Evolutionary conservation across 2,888 invertebrate genomes (phyloP).

Genomic region (Tipula confusa): DNA sequence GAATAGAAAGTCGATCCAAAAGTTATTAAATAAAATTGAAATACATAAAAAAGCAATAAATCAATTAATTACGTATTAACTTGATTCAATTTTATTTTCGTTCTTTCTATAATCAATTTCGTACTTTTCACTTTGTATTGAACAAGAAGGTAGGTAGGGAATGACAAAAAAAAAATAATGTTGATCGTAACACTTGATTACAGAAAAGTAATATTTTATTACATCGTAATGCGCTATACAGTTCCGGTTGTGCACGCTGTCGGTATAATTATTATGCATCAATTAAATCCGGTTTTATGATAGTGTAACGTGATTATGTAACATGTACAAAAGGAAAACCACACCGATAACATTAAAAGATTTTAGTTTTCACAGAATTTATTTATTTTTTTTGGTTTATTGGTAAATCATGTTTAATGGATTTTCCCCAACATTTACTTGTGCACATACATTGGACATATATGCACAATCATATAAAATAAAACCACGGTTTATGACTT

Average conservation of each 20-base stretch:
- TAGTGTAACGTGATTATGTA: neutral
- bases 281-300: neutral
- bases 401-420: neutral
- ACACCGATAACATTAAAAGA: neutral
- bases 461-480: neutral
- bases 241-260: neutral
- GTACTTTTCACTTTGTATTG: neutral
- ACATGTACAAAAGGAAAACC: neutral
- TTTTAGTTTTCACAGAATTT: neutral
- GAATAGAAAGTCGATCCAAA: too few relatives aligned
- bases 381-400: neutral
- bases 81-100: neutral
- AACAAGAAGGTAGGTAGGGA: neutral
- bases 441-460: neutral
- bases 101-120: neutral
- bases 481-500: neutral
- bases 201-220: neutral
- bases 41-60: too few relatives aligned
- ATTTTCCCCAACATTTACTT: neutral
- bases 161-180: neutral
- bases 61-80: too few relatives aligned
- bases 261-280: neutral
- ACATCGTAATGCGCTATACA: neutral
- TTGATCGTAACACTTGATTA: neutral
- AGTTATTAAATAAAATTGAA: too few relatives aligned